Percentiles rank a stretch among this genome's conserved stretches.
phyloP scores from a whole-genome alignment of 1,140 invertebrate species.

The Melitaea cinxia region DNA sequence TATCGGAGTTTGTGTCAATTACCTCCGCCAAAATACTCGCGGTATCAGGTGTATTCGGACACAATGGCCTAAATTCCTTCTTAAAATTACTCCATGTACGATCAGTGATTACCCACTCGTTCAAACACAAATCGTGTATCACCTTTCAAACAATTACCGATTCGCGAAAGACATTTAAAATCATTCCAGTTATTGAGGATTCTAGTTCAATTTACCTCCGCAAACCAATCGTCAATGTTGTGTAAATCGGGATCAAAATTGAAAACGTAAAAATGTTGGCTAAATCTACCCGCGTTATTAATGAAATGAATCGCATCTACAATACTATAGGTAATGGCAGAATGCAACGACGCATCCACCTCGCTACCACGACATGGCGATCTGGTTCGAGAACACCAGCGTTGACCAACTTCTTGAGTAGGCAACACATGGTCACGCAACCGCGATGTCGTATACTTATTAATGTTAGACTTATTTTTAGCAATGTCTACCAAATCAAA shows the following conservation, averaged over 20 bases:
- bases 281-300: neutral
- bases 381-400: too few relatives aligned
- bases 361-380: too few relatives aligned
- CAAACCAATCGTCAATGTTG: neutral
- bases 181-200: constrained; percentile 12
- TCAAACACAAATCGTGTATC: constrained; percentile 6
- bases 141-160: constrained; percentile 11
- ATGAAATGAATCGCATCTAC: neutral
- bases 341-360: neutral
- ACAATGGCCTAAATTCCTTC: too few relatives aligned
- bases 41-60: neutral
- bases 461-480: too few relatives aligned
- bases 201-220: constrained; percentile 6
- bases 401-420: too few relatives aligned
- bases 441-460: too few relatives aligned
- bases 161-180: constrained; percentile 6
- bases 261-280: constrained; percentile 10
- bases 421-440: too few relatives aligned
- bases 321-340: neutral
- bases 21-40: constrained; percentile 2
- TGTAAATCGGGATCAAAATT: neutral
- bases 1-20: neutral
- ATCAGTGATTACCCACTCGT: constrained; percentile 6
- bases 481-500: too few relatives aligned
- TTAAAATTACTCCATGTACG: too few relatives aligned